Base-by-base conservation (phyloP, 2,797 vertebrate species). In the Pangasius sanitwongsei region DNA sequence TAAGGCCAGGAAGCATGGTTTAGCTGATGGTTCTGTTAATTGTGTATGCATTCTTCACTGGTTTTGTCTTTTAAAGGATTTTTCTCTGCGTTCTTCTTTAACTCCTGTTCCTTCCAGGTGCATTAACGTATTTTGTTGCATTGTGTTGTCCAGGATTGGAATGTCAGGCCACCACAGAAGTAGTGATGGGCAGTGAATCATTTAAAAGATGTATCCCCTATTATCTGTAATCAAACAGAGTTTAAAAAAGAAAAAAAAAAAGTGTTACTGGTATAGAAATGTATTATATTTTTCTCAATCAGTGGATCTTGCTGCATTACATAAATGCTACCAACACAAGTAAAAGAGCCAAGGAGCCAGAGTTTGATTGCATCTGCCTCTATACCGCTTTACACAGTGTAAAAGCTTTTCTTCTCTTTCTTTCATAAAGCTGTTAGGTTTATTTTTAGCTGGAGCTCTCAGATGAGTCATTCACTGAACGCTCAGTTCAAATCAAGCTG, bases 391-490 rank as follows among this genome's bases (percentile, higher is more conserved):
- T 78, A 65, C 31, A 37, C n/a, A 23, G 53, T 12, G 1, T 65
- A 74, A 11, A 59, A 44, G 4, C 28, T 57, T 83, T 84, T 70
- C 9, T 18, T 77, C 23, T 57, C 37, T 37, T 77, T 59, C 34
- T 15, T 34, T 67, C 31, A 63, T 77, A 77, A 65, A 83, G 85
- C 15, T 69, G 31, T 57, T 28, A 37, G 55, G 59, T 65, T 77
- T 87, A 89, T 87, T 89, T 89, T 87, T 87, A 89, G 53, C 48
- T 78, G 0, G 28, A 61, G 72, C 72, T 78, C 59, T 69, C 28
- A 75, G 69, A 78, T 84, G 81, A 77, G 44, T 84, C 85, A 86
- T 59, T 86, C 85, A 86, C 28, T 59, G 69, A 59, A 87, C 50
- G n/a, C 70, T 83, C 63, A 74, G 55, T 74, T 86, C n/a, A 86